Evolutionary conservation across 2,113 vertebrate species (phyloP), one percentile per base, ranked within the genome.

Genomic region (Odocoileus virginianus): DNA sequence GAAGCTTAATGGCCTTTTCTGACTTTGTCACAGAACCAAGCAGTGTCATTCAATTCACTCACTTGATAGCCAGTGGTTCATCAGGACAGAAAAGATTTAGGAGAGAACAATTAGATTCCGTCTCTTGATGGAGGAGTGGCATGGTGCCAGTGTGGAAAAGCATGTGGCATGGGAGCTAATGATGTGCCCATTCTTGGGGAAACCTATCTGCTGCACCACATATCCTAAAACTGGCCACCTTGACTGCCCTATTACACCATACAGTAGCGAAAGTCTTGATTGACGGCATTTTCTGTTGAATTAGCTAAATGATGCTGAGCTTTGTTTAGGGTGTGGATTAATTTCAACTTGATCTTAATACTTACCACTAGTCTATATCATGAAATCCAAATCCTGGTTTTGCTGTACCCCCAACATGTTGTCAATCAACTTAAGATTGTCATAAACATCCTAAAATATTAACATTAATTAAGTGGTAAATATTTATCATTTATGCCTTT

Each of bases 401-500:
- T 97, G 17, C 61, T 94, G 25, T 93, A 91, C 45, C 91, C 82
- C 64, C 61, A 97, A 91, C n/a, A 91, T 43, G 55, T 67, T 96
- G 96, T 97, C 98, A 97, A 45, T 98, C 97, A 97, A 95, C 78
- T 89, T 67, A 45, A 97, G 89, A 84, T 89, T 98, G 91, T 98
- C 97, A 93, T 78, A 94, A 98, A 94, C 74, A 94, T 91, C 93
- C 52, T 93, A 96, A 97, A 98, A 98, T 98, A 98, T 98, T 97
- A 98, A 95, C 94, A 95, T 97, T 97, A 97, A 98, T 98, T 98
- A 97, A 97, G 83, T 93, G 97, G 97, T 91, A 98, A 97, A 98
- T 98, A 98, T 98, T 98, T 98, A 97, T 95, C 86, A 87, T 96
- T 96, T 97, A 84, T 95, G 97, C 33, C 97, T 98, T 94, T 94